Evolutionary conservation across 37 sponge, comb jelly and placozoan species (phyloP).

Genomic region (Agelas oroides): DNA sequence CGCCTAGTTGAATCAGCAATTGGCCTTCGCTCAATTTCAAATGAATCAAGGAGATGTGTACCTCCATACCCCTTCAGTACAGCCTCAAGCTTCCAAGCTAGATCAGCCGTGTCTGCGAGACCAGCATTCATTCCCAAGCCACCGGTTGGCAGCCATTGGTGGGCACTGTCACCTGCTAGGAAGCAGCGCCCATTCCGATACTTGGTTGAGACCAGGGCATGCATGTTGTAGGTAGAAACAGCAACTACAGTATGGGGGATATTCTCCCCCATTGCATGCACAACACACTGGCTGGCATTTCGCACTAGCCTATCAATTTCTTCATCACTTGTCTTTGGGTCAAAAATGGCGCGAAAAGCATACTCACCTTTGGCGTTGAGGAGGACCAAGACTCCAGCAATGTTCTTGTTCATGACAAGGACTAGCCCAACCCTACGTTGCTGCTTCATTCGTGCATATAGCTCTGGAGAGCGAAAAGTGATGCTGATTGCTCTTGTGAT

Average conservation of each 20-base stretch:
- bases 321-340: constrained; percentile 26
- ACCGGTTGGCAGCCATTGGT: constrained; percentile 86
- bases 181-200: constrained; percentile 71
- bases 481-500: constrained; percentile 65
- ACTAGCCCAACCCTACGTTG: constrained; percentile 17
- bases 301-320: constrained; percentile 14
- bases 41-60: constrained; percentile 65
- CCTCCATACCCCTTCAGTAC: constrained; percentile 78
- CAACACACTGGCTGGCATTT: constrained; percentile 13
- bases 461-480: constrained; percentile 57
- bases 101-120: constrained; percentile 64
- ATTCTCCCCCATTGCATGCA: constrained; percentile 20
- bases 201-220: constrained; percentile 64
- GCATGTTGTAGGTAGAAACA: constrained; percentile 63
- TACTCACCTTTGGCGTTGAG: constrained; percentile 35
- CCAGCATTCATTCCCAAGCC: constrained; percentile 88
- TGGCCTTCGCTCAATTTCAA: constrained; percentile 56
- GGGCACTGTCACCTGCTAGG: constrained; percentile 82
- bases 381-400: constrained; percentile 14
- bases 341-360: constrained; percentile 37
- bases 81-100: constrained; percentile 85
- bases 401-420: constrained; percentile 1
- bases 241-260: constrained; percentile 39
- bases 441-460: constrained; percentile 16
- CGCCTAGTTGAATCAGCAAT: constrained; percentile 51